phyloP scores from a whole-genome alignment of 53 echinoderm and acorn worm species.

The Actinopyga echinites region DNA sequence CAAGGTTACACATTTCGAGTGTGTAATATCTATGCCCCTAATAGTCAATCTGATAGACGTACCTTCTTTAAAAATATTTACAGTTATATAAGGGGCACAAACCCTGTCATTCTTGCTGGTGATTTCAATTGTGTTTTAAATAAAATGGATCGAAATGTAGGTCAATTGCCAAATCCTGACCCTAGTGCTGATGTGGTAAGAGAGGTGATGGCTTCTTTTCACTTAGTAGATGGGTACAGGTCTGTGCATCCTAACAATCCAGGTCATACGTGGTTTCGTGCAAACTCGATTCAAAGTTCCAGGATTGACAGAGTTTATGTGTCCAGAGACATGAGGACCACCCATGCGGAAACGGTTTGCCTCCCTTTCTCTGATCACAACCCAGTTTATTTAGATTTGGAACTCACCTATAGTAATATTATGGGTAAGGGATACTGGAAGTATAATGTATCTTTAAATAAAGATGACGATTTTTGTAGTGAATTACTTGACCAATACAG shows the following conservation, averaged over 20 bases:
- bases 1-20: not conserved
- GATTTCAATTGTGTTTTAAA: not conserved
- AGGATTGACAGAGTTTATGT: constrained; percentile 11
- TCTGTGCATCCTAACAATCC: not conserved
- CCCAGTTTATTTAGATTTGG: not conserved
- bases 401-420: not conserved
- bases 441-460: not conserved
- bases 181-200: not conserved
- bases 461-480: not conserved
- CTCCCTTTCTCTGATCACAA: constrained; percentile 7
- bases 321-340: not conserved
- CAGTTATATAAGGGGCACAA: not conserved
- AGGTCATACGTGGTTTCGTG: too few relatives aligned
- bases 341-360: not conserved
- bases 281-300: not conserved
- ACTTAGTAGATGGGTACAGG: not conserved
- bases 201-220: not conserved
- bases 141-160: not conserved
- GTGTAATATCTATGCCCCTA: not conserved
- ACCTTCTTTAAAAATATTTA: not conserved
- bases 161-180: not conserved
- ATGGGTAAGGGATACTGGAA: not conserved
- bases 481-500: not conserved
- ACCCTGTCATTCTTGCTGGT: constrained; percentile 1
- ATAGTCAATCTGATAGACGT: not conserved